Evolutionary conservation across 92 coral and sea anemone species (phyloP).

Genomic region (Umimayanthus chanpuru): DNA sequence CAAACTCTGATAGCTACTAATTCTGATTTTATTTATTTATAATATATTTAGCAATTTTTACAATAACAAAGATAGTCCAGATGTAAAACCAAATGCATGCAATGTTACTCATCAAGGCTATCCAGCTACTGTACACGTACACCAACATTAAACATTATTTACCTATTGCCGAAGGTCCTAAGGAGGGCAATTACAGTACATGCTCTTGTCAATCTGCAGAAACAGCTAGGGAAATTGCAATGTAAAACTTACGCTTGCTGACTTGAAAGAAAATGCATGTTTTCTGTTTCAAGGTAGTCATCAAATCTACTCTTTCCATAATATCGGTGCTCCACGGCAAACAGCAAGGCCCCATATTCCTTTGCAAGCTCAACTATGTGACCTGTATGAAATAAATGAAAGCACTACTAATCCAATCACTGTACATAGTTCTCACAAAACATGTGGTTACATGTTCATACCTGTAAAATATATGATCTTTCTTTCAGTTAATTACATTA

Average conservation of each 20-base stretch:
- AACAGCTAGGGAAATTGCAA: too few species aligned
- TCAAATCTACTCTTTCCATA: constrained; percentile 71
- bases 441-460: neutral
- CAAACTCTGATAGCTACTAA: too few species aligned
- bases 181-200: too few species aligned
- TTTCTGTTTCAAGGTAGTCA: constrained; percentile 52
- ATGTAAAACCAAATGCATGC: too few species aligned
- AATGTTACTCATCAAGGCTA: too few species aligned
- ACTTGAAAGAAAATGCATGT: constrained; percentile 64
- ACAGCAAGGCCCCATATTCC: constrained; percentile 67
- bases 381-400: constrained; percentile 41
- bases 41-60: too few species aligned
- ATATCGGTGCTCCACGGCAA: constrained; percentile 80
- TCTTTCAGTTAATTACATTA: too few species aligned
- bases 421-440: neutral
- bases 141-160: too few species aligned
- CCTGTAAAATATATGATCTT: neutral
- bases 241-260: constrained; percentile 72
- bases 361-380: constrained; percentile 76
- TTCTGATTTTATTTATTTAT: too few species aligned
- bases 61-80: too few species aligned
- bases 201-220: neutral
- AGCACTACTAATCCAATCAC: neutral
- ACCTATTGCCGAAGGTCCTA: too few species aligned
- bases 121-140: too few species aligned